phyloP scores from a whole-genome alignment of 2,797 vertebrate genomes.

The Dicrostonyx torquatus region DNA sequence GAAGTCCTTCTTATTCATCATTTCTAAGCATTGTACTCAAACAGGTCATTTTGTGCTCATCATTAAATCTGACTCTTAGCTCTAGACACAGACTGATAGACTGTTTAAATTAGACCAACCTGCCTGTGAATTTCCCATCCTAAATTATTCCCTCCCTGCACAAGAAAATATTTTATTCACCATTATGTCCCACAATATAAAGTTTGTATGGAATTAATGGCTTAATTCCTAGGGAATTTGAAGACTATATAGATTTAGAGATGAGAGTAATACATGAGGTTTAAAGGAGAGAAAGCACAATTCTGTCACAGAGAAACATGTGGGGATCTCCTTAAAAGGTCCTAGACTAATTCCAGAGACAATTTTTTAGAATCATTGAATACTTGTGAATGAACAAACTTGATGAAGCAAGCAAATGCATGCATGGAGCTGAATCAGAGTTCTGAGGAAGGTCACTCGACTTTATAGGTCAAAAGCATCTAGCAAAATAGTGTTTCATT shows the following conservation, averaged over 20 bases:
- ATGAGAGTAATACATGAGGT: not conserved
- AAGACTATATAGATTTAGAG: not conserved
- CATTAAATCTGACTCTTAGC: not conserved
- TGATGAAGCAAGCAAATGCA: slow-evolving; percentile 22
- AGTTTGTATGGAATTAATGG: not conserved
- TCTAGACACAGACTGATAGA: not conserved
- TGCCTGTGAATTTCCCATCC: not conserved
- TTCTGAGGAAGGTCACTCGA: slow-evolving; percentile 22
- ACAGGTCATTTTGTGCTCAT: not conserved
- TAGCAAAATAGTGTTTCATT: slow-evolving; percentile 52
- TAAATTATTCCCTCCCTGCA: not conserved
- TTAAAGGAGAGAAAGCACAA: not conserved
- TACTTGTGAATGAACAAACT: not conserved
- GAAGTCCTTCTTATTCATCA: not conserved
- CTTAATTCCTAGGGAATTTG: slow-evolving; percentile 15
- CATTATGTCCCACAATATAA: not conserved
- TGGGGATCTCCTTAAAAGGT: not conserved
- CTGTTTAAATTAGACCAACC: not conserved
- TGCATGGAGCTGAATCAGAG: not conserved
- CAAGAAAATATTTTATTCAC: not conserved
- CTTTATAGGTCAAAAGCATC: slow-evolving; percentile 47
- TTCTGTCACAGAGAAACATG: not conserved
- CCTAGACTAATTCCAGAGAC: not conserved
- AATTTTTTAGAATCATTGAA: not conserved
- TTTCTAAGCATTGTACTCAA: not conserved